phyloP scores from a whole-genome alignment of 2,888 invertebrate genomes.

The Teleogryllus oceanicus region DNA sequence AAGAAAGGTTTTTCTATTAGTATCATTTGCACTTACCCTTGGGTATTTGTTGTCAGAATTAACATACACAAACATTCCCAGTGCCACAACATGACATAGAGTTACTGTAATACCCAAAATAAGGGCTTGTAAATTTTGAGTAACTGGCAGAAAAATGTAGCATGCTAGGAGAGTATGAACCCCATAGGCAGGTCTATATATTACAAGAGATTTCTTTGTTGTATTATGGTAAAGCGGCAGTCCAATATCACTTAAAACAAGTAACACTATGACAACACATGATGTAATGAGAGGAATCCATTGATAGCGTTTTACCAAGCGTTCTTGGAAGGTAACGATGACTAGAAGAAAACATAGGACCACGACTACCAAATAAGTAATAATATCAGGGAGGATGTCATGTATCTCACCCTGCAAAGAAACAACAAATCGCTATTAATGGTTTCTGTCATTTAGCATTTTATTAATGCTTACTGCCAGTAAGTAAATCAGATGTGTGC shows the following conservation, averaged over 20 bases:
- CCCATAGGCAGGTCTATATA: conserved; percentile 61
- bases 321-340: conserved; percentile 42
- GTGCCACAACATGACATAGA: conserved; percentile 59
- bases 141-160: conserved; percentile 80
- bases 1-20: too few species aligned
- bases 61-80: conserved; percentile 49
- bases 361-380: neutral
- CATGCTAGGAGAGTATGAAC: conserved; percentile 71
- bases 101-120: conserved; percentile 67
- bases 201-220: conserved; percentile 38
- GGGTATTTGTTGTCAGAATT: too few species aligned
- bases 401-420: conserved; percentile 18
- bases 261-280: conserved; percentile 42
- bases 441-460: neutral
- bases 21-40: too few species aligned
- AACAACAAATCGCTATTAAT: neutral
- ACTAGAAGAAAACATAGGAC: neutral
- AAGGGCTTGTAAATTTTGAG: conserved; percentile 67
- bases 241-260: conserved; percentile 60
- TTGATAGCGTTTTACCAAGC: conserved; percentile 39
- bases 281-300: conserved; percentile 28
- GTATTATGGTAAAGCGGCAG: conserved; percentile 57
- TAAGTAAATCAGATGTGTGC: too few species aligned
- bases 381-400: neutral
- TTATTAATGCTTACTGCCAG: too few species aligned